Evolutionary conservation across 2,113 vertebrate genomes (phyloP).

Genomic region (Hemiscyllium ocellatum): DNA sequence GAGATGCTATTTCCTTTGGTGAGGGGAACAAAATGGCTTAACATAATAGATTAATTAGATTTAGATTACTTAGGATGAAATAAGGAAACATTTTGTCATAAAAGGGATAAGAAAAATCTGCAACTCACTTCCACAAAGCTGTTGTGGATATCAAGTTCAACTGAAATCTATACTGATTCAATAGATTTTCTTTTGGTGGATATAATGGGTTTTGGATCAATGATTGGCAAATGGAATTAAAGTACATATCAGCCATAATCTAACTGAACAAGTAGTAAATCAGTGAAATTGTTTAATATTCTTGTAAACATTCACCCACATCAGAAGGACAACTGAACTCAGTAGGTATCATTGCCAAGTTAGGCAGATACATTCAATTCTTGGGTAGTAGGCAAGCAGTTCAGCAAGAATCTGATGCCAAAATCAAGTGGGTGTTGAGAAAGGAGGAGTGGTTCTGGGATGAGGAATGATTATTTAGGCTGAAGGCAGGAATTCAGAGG

Average conservation of each 20-base stretch:
- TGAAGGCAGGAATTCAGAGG: background rate
- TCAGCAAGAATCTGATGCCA: background rate
- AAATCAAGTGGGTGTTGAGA: background rate
- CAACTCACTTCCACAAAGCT: background rate
- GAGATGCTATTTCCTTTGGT: too few relatives aligned
- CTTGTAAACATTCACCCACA: background rate
- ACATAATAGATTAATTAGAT: background rate
- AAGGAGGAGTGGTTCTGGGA: background rate
- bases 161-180: background rate
- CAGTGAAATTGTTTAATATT: background rate
- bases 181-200: background rate
- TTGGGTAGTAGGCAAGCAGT: background rate
- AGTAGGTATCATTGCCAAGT: background rate
- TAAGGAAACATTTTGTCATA: background rate
- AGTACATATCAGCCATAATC: background rate
- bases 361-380: background rate
- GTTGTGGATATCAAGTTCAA: background rate
- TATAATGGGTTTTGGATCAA: background rate
- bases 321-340: background rate
- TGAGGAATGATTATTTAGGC: background rate
- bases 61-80: background rate
- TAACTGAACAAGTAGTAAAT: background rate
- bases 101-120: background rate
- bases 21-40: background rate
- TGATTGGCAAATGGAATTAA: background rate